A percentile compares a stretch with the other conserved stretches of the same genome.
phyloP scores from a whole-genome alignment of 2,797 vertebrate species.

The Neopelma chrysocephalum region DNA sequence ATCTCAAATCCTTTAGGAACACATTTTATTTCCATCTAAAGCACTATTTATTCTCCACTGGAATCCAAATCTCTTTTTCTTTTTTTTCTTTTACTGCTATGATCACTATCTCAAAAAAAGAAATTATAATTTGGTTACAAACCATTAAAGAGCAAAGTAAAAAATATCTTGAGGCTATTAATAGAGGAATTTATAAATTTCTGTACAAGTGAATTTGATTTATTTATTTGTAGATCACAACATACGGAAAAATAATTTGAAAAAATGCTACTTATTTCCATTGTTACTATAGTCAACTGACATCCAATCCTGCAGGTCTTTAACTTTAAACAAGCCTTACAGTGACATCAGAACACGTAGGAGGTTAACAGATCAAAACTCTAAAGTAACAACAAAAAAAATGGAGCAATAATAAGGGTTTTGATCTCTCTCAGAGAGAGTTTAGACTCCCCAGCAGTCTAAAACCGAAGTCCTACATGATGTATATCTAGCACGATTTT shows the following conservation, averaged over 20 bases:
- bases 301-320: background rate
- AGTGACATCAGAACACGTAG: background rate
- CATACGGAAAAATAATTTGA: background rate
- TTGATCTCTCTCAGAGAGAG: background rate
- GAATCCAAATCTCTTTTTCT: background rate
- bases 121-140: background rate
- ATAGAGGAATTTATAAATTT: background rate
- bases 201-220: background rate
- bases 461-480: constrained; percentile 5
- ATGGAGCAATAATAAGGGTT: background rate
- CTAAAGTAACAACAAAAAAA: background rate
- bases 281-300: background rate
- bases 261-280: background rate
- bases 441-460: background rate
- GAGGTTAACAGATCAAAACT: background rate
- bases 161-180: background rate
- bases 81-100: background rate
- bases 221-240: background rate
- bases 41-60: background rate
- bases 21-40: background rate
- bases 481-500: constrained; percentile 29
- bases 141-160: background rate
- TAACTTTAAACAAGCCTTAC: background rate
- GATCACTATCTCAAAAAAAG: background rate
- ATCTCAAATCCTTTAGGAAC: background rate